Percentiles rank a stretch among this genome's conserved stretches.
phyloP scores from a whole-genome alignment of 2,888 invertebrate species.

The Trissolcus japonicus region DNA sequence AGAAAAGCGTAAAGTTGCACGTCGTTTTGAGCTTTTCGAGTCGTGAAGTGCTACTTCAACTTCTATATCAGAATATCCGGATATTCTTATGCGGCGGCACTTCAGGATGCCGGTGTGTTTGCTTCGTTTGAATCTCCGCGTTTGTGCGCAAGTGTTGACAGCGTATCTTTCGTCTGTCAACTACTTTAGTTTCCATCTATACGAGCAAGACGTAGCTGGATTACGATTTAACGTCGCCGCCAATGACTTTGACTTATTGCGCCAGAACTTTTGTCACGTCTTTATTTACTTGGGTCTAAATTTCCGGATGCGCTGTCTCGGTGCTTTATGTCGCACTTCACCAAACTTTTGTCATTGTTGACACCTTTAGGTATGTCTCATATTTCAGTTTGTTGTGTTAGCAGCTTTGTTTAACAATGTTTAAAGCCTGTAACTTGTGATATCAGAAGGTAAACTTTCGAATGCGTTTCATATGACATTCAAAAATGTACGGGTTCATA shows the following conservation, averaged over 20 bases:
- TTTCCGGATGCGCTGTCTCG: constrained; percentile 13
- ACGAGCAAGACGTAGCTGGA: constrained; percentile 21
- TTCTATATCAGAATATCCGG: constrained; percentile 19
- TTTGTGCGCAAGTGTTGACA: constrained; percentile 37
- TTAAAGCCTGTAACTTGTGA: not conserved
- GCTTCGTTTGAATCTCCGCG: constrained; percentile 29
- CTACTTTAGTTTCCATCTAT: constrained; percentile 27
- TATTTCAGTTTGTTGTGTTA: not conserved
- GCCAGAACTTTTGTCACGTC: constrained; percentile 33
- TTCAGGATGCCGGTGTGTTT: constrained; percentile 12
- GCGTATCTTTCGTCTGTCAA: constrained; percentile 46
- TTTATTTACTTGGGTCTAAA: constrained; percentile 28
- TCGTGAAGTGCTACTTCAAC: constrained; percentile 1
- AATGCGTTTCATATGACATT: too few relatives aligned
- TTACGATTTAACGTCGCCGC: constrained; percentile 35
- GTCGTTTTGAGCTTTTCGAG: constrained; percentile 6
- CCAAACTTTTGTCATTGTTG: not conserved
- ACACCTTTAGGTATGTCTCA: constrained; percentile 1
- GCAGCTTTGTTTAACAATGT: not conserved
- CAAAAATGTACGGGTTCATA: too few relatives aligned
- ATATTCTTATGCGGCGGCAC: constrained; percentile 28
- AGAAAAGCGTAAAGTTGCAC: constrained; percentile 8
- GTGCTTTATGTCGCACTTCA: constrained; percentile 4
- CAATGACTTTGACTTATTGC: constrained; percentile 37
- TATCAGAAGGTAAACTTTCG: too few relatives aligned